Conservation (phyloP, 1,140 invertebrate species). For the Drosophila bocqueti region DNA sequence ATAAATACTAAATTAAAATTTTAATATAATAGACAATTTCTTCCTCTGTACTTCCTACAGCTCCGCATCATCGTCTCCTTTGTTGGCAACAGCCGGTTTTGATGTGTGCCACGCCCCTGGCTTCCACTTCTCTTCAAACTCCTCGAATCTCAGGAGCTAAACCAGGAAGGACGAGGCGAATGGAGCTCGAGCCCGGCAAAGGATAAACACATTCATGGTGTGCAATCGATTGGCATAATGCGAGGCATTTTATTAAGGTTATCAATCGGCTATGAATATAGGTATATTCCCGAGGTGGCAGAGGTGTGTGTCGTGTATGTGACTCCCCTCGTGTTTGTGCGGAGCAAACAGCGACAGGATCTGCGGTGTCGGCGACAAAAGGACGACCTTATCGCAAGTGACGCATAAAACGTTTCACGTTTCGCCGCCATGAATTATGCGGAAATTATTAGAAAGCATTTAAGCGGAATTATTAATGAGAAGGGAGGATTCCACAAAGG, state of each 20-base stretch:
- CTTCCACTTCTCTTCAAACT: slow-evolving; percentile 12
- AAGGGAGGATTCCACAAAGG: slow-evolving; percentile 13
- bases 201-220: slow-evolving; percentile 84
- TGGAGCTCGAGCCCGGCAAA: slow-evolving; percentile 54
- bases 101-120: slow-evolving; percentile 58
- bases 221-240: slow-evolving; percentile 84
- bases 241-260: slow-evolving; percentile 84
- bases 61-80: slow-evolving; percentile 48
- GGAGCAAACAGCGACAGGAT: slow-evolving; percentile 58
- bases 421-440: slow-evolving; percentile 76
- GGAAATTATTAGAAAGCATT: slow-evolving; percentile 83
- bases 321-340: slow-evolving; percentile 53
- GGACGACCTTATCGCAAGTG: slow-evolving; percentile 71
- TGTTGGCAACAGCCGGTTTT: slow-evolving; percentile 76
- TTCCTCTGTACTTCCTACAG: slow-evolving; percentile 17
- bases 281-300: slow-evolving; percentile 29
- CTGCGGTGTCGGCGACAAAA: slow-evolving; percentile 49
- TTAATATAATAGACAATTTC: no score
- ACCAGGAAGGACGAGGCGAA: slow-evolving; percentile 1
- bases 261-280: slow-evolving; percentile 81
- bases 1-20: no score
- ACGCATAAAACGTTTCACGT: slow-evolving; percentile 75
- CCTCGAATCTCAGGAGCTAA: slow-evolving; percentile 6
- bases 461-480: slow-evolving; percentile 82
- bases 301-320: slow-evolving; percentile 45